Conservation (phyloP, 2,797 vertebrate species). For the Amniataba percoides region DNA sequence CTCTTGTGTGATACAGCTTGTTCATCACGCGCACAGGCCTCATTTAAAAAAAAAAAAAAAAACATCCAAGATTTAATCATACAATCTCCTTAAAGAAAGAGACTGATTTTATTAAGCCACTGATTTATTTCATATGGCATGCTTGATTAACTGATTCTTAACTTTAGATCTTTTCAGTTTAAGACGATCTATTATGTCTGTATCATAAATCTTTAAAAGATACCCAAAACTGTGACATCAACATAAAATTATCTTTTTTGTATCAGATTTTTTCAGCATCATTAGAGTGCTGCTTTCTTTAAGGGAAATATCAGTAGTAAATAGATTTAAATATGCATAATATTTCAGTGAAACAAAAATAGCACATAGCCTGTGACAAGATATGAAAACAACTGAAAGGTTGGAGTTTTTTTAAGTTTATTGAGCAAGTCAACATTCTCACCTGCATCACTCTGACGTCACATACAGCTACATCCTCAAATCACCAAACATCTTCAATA, state of each 20-base stretch:
- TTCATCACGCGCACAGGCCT: conserved; percentile 30
- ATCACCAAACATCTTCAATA: conserved; percentile 39
- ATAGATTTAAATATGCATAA: not conserved
- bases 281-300: not conserved
- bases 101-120: not conserved
- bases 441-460: conserved; percentile 27
- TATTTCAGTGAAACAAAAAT: not conserved
- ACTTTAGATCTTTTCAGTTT: not conserved
- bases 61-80: conserved; percentile 16
- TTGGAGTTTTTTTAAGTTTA: conserved; percentile 38
- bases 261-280: not conserved
- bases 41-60: conserved; percentile 4
- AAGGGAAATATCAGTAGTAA: not conserved
- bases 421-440: conserved; percentile 32
- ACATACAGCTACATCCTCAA: conserved; percentile 38
- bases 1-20: conserved; percentile 29
- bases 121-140: not conserved
- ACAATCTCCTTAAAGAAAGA: conserved; percentile 14
- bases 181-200: too few relatives aligned
- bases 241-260: not conserved
- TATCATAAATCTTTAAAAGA: not conserved
- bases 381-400: not conserved
- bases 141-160: not conserved
- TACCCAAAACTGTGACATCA: not conserved
- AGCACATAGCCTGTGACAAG: not conserved